These are phyloP conservation scores for Drosophila jambulina DNA, from an alignment of 1,140 invertebrate species.

Conservation along the genomic window DNA sequence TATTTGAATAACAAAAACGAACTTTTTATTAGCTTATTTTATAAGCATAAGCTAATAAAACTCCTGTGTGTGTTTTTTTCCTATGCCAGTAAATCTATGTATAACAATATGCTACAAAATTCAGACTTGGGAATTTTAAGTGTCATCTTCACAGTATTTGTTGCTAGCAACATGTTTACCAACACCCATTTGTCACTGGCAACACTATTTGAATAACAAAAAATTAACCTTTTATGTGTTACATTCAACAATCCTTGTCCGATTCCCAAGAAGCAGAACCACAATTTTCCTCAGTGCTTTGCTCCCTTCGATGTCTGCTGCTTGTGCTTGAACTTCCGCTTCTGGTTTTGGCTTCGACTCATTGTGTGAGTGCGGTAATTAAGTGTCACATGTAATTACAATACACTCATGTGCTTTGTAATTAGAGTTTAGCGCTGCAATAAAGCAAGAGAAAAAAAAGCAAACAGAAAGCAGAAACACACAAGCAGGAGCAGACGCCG, in stretches of 20 bases:
- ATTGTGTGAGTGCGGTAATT: slow-evolving; percentile 75
- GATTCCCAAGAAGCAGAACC: neutral
- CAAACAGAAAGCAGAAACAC: slow-evolving; percentile 5
- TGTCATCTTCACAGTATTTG: neutral
- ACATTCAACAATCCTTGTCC: neutral
- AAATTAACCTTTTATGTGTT: neutral
- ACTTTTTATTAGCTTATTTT: too few species aligned
- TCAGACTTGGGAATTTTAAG: neutral
- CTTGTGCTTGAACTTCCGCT: slow-evolving; percentile 27
- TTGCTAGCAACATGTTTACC: neutral
- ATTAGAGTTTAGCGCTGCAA: slow-evolving; percentile 77
- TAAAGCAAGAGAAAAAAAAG: slow-evolving; percentile 21
- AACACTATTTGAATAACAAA: neutral
- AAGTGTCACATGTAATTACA: slow-evolving; percentile 84
- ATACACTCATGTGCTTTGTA: slow-evolving; percentile 83
- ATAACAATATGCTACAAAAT: neutral
- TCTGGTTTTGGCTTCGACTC: slow-evolving; percentile 35
- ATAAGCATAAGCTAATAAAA: too few species aligned
- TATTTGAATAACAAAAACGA: too few species aligned
- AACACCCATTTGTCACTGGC: neutral
- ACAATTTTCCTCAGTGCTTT: slow-evolving; percentile 12
- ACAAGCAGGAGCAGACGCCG: slow-evolving; percentile 14
- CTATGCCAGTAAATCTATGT: neutral
- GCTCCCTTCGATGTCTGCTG: slow-evolving; percentile 15
- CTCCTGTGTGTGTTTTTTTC: too few species aligned